Evolutionary conservation across 2,888 invertebrate genomes (phyloP), one percentile per base, ranked within the genome.

Genomic region (Tetheella fluctuosa): DNA sequence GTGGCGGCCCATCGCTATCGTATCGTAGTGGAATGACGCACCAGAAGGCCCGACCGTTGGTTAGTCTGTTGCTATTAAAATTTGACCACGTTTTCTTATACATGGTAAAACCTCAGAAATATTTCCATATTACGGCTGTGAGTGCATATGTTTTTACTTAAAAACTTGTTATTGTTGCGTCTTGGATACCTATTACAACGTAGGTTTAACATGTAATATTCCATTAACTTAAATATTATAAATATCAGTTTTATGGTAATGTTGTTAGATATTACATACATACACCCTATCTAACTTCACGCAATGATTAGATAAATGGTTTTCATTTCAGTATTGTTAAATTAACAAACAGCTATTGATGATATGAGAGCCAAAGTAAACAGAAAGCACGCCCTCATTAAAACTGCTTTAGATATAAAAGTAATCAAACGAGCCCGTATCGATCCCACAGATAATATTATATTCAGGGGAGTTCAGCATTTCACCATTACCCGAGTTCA

Each of bases 401-500:
- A 60, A 73, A 68, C 62, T 67, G 71, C 58, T 74, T 69, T 67
- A 79, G 63, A 70, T 72, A 72, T 60, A 69, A 70, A 65, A 65
- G 65, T 67, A 72, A 76, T 76, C 64, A 69, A 72, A 74, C 73
- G 68, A 71, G 71, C 68, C 71, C 65, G 67, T 85, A 89, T 89
- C 80, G 86, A 90, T 89, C 78, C 73, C 66, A 70, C 57, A 77
- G 83, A 85, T 86, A 85, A 82, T 80, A 80, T 76, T n/a, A 76
- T 77, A 81, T 75, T 71, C 69, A 70, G 83, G 80, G 77, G 83
- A 81, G 80, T 78, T 77, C 73, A 79, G 79, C 81, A 84, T 87
- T 90, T 90, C 82, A 89, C 89, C 86, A 90, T 86, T 78, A 84
- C 79, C 80, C 70, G 86, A 86, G 92, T 91, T 90, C 91, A 90